Conservation (phyloP, 2,888 invertebrate genomes). For the Tortrix viridana region DNA sequence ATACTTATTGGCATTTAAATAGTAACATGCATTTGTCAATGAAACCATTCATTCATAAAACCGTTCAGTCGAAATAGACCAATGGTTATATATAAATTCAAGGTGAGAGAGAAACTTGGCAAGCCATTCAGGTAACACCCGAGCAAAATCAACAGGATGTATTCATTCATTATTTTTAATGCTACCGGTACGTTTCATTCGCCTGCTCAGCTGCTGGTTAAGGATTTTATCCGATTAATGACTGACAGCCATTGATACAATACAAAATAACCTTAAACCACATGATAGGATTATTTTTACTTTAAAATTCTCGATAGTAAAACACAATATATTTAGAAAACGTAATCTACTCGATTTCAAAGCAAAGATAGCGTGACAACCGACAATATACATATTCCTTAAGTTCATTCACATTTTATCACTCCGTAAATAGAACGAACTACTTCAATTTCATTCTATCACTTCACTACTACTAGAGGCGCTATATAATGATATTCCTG, state of each 20-base stretch:
- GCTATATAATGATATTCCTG: no score
- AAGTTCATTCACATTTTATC: constrained; percentile 9
- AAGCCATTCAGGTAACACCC: constrained; percentile 14
- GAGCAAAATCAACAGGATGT: constrained; percentile 8
- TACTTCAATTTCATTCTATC: constrained; percentile 10
- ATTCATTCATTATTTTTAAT: constrained; percentile 20
- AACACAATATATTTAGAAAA: neutral
- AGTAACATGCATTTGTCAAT: constrained; percentile 20
- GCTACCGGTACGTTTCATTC: constrained; percentile 1
- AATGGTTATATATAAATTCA: constrained; percentile 35
- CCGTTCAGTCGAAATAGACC: constrained; percentile 23
- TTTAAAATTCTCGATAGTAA: no score
- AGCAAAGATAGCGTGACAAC: constrained; percentile 5
- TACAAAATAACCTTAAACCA: no score
- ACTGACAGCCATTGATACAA: no score
- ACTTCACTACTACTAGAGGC: no score
- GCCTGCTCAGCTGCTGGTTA: neutral
- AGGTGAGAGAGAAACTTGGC: constrained; percentile 32
- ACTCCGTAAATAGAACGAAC: constrained; percentile 12
- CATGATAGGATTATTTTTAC: no score
- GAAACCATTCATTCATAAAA: constrained; percentile 26
- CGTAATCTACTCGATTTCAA: neutral
- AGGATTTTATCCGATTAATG: neutral
- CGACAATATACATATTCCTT: constrained; percentile 4
- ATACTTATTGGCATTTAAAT: neutral